phyloP scores from a whole-genome alignment of 1,140 invertebrate genomes.

The Mylabris phalerata region DNA sequence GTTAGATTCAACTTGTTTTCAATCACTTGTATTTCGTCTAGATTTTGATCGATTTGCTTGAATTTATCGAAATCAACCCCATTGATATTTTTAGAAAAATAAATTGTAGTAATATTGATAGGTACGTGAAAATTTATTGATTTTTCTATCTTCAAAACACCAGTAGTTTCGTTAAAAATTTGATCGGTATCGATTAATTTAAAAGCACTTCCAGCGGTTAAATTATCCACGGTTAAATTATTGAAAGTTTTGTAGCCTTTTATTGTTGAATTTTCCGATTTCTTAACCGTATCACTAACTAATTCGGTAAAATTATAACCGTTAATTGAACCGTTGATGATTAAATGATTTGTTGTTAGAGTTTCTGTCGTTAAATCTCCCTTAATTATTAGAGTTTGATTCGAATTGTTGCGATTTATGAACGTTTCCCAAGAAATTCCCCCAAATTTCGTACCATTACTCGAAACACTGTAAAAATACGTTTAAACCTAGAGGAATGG shows the following conservation, averaged over 20 bases:
- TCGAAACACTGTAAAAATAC: conserved; percentile 13
- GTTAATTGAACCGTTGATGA: conserved; percentile 23
- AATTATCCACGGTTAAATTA: conserved; percentile 24
- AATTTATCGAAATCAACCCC: conserved; percentile 12
- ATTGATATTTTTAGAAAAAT: conserved; percentile 25
- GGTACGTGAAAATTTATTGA: background rate
- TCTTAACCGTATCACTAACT: conserved; percentile 20
- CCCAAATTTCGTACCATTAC: conserved; percentile 13
- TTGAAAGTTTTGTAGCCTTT: conserved; percentile 29
- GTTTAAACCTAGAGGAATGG: no score
- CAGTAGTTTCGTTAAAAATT: background rate
- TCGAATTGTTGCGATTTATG: conserved; percentile 3
- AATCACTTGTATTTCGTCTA: conserved; percentile 10
- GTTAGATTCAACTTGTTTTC: conserved; percentile 12
- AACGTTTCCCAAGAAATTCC: conserved; percentile 7
- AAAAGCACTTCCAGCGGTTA: conserved; percentile 22
- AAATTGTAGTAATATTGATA: conserved; percentile 1
- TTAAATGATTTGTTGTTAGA: conserved; percentile 14
- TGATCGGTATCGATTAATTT: conserved; percentile 10
- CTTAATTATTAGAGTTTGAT: conserved; percentile 1
- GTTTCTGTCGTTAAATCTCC: conserved; percentile 6
- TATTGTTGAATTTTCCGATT: conserved; percentile 17
- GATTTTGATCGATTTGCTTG: conserved; percentile 7
- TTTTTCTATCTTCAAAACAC: background rate
- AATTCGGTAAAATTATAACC: conserved; percentile 21